Evolutionary conservation across 92 coral and sea anemone species (phyloP), one percentile per base, ranked within the genome.

Genomic region (Micromussa lordhowensis): DNA sequence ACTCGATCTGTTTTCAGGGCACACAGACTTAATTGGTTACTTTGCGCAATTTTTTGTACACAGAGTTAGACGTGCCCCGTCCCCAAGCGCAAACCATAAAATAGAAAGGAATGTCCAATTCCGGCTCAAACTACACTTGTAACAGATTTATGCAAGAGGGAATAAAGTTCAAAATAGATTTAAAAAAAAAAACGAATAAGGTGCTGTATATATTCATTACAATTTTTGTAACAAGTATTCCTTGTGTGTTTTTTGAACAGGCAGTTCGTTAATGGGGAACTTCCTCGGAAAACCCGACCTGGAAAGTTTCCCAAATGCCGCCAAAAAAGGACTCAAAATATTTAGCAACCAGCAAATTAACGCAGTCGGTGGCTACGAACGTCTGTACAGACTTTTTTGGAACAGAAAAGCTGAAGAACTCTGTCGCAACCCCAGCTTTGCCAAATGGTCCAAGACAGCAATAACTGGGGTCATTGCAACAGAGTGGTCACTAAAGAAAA

Each of bases 401-500:
- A 87, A 76, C 73, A 30, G 17, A 64, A 78, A 87, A 48, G 84
- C 83, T 17, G 83, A 87, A 69, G 83, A 64, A 61, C 63, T 84
- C 49, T 84, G 82, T 53, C 19, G 51, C 12, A 53, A 72, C 29
- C 31, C 68, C 35, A 38, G 51, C 76, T 76, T 44, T 29, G 68
- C 24, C 17, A 74, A 82, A 35, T 74, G 87, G 91, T 31, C 91
- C 2, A 88, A 88, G 82, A 59, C 76, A 19, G 91, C 91, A 21
- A 88, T 88, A 38, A 64, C 59, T 30, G 88, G 91, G 57, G 84
- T 88, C 16, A 76, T 88, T 17, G 87, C 64, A 12, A 88, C 91
- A 73, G 91, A 88, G 83, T 88, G 91, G 91, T 32, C 87, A 22
- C 77, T 88, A 44, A 88, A 88, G 83, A 88, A 88, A 75, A 88